A percentile compares a stretch with the other conserved stretches of the same genome.
Conservation (phyloP, 2,888 invertebrate species). For the Tridacna crocea region DNA sequence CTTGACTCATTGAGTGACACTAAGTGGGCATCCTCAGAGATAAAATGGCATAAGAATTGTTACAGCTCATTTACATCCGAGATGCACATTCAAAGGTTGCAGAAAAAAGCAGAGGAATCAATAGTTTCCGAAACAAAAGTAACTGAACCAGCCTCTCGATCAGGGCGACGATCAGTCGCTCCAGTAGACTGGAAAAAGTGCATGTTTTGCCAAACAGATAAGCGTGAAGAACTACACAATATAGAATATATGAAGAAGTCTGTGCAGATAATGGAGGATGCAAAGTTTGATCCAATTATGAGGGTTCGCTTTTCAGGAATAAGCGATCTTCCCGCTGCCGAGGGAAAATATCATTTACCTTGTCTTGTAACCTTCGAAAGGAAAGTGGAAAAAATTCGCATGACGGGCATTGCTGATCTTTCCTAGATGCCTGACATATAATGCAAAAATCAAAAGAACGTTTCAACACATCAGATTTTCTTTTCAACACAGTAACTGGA, state of each 20-base stretch:
- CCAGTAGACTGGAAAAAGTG: slow-evolving; percentile 1
- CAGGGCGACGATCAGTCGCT: neutral
- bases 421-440: slow-evolving; percentile 10
- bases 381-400: neutral
- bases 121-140: slow-evolving; percentile 12
- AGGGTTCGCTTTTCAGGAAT: neutral
- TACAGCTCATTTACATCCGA: slow-evolving; percentile 15
- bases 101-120: slow-evolving; percentile 13
- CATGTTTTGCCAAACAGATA: neutral
- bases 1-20: slow-evolving; percentile 14
- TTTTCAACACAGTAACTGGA: no score
- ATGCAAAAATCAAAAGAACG: slow-evolving; percentile 14
- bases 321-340: slow-evolving; percentile 1
- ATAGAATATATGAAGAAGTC: slow-evolving; percentile 1
- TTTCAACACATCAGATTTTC: neutral
- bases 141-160: slow-evolving; percentile 1
- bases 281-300: slow-evolving; percentile 1
- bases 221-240: neutral
- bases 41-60: slow-evolving; percentile 16
- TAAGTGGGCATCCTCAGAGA: slow-evolving; percentile 11
- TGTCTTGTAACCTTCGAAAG: neutral
- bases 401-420: neutral
- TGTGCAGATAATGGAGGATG: neutral
- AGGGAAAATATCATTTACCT: slow-evolving; percentile 1
- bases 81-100: slow-evolving; percentile 18